Percentiles rank a stretch among this genome's conserved stretches.
Conservation (phyloP, 2,797 vertebrate species). For the Gymnothorax reevesii region DNA sequence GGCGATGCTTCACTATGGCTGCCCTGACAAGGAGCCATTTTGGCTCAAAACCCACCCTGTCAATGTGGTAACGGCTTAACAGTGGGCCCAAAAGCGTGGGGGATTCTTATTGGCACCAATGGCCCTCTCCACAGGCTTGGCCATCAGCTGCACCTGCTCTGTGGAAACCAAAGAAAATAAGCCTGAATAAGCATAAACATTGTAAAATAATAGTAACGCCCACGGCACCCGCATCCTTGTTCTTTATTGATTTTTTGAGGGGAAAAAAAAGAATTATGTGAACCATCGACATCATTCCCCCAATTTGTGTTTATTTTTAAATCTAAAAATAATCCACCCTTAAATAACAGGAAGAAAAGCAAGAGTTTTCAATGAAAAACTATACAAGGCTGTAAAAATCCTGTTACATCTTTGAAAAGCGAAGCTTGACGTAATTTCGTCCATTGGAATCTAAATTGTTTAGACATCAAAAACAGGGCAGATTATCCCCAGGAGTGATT, state of each 20-base stretch:
- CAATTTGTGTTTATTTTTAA: background rate
- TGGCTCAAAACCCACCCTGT: background rate
- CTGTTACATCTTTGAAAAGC: background rate
- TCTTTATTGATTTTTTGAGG: background rate
- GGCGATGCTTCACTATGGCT: background rate
- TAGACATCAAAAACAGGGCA: background rate
- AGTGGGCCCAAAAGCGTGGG: background rate
- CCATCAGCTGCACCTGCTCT: background rate
- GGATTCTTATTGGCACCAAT: background rate
- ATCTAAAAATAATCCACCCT: slow-evolving; percentile 4
- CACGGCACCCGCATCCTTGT: background rate
- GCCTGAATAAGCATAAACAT: background rate
- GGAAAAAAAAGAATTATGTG: background rate
- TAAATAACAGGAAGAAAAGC: background rate
- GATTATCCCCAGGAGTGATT: background rate
- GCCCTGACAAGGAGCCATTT: background rate
- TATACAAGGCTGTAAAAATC: background rate
- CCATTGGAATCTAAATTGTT: background rate
- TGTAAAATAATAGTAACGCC: background rate
- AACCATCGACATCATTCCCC: background rate
- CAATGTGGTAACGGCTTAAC: background rate
- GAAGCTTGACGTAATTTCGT: background rate
- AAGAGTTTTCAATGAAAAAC: background rate
- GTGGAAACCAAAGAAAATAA: background rate
- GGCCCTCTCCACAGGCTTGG: background rate